Evolutionary conservation across 2,888 invertebrate genomes (phyloP), one percentile per base, ranked within the genome.

Genomic region (Agrypnus murinus): DNA sequence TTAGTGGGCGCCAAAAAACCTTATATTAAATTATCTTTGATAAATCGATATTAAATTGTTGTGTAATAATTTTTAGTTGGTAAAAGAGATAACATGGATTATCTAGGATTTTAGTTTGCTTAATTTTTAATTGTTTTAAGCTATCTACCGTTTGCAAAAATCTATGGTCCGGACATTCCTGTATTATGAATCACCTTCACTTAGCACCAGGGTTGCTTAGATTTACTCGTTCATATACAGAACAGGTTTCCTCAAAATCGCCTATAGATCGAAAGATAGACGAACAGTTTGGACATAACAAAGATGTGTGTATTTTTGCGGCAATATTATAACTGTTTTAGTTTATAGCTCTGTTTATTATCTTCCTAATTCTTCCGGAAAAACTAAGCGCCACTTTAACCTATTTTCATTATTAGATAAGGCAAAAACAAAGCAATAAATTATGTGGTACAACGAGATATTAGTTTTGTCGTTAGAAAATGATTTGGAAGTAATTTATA

Each of bases 171-270:
- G 75, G 75, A 75, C 75, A 74, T 75, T 67, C 74, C 71, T 63
- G 74, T 70, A 64, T 69, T 73, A 75, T 80, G 80, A 80, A 69
- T 80, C 80, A 80, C 70, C 75, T 73, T 34, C 78, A 79, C 67
- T 75, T 73, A 53, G 36, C 43, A 67, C 68, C 66, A 70, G 70
- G 74, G 67, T 72, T 66, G 62, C 65, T 64, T 62, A 68, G 55
- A 65, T 75, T 68, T 65, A 62, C 63, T 62, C 63, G 63, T 67
- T 65, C 58, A 34, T 53, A 60, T 62, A 55, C 62, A 34, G 36
- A 70, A 69, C 69, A 50, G 65, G 69, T 69, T 74, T 74, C 65
- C 66, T 59, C 62, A 72, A 60, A 69, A 62, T 53, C 46, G 62
- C 53, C 36, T 62, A 63, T 62, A 68, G 53, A 68, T 68, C 36